Evolutionary conservation across 1,140 invertebrate genomes (phyloP).

Genomic region (Hylyphantes graminicola): DNA sequence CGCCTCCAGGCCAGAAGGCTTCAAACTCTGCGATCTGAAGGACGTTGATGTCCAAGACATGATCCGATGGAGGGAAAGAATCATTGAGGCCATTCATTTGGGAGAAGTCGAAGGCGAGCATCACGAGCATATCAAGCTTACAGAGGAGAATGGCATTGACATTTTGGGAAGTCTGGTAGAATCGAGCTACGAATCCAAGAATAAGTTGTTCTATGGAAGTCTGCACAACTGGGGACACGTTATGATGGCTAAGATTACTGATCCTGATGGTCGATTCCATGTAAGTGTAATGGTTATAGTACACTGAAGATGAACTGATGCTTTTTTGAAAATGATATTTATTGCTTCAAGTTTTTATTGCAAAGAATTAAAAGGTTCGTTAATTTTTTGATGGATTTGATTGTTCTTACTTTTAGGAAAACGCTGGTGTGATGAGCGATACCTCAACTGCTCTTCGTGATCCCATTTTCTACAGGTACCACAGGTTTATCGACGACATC

Average conservation of each 20-base stretch:
- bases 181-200: constrained; percentile 70
- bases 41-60: constrained; percentile 68
- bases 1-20: constrained; percentile 71
- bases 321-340: background rate
- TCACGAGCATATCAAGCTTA: constrained; percentile 32
- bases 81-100: constrained; percentile 58
- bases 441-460: constrained; percentile 55
- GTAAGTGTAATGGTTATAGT: constrained; percentile 45
- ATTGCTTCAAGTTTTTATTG: background rate
- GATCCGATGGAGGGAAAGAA: constrained; percentile 65
- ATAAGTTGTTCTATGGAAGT: constrained; percentile 69
- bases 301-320: background rate
- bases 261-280: constrained; percentile 73
- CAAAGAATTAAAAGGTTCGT: background rate
- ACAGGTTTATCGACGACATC: constrained; percentile 57
- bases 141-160: constrained; percentile 65
- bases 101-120: constrained; percentile 38
- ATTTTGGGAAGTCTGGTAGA: constrained; percentile 73
- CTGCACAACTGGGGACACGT: constrained; percentile 67
- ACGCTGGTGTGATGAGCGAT: constrained; percentile 57
- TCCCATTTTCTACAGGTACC: constrained; percentile 57
- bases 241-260: constrained; percentile 77
- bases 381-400: background rate
- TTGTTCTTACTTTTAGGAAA: constrained; percentile 47
- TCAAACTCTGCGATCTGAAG: constrained; percentile 69